These are phyloP conservation scores for Chaetops frenatus DNA, from an alignment of 2,113 vertebrate genomes.

Conservation along the genomic window DNA sequence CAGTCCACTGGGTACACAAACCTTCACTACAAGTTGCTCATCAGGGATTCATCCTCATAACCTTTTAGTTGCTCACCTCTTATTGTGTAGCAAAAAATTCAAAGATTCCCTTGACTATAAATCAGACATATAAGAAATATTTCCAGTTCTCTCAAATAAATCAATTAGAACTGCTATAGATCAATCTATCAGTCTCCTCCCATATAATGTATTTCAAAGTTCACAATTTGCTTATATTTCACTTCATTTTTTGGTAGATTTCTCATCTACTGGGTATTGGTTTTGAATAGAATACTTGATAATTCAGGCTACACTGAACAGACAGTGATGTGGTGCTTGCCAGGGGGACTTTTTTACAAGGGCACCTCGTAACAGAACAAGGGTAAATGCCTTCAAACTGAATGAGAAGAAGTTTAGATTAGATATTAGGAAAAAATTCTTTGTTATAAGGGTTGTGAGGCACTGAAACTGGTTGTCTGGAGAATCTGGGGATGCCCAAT, in stretches of 20 bases:
- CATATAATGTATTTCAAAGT: background rate
- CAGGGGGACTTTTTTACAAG: background rate
- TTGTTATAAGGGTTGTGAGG: background rate
- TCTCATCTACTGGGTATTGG: background rate
- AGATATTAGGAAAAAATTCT: background rate
- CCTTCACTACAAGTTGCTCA: background rate
- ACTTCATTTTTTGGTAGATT: background rate
- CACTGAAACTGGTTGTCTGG: background rate
- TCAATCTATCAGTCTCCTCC: background rate
- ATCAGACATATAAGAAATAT: background rate
- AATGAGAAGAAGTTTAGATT: background rate
- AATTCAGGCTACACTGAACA: background rate
- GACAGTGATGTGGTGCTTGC: background rate
- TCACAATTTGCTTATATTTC: background rate
- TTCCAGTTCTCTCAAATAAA: background rate
- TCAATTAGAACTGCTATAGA: background rate
- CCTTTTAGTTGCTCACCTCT: background rate
- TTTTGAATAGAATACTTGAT: background rate
- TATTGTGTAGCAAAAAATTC: background rate
- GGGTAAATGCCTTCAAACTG: background rate
- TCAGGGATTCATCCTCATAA: background rate
- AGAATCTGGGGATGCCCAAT: background rate
- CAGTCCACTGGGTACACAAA: background rate
- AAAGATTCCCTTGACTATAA: background rate
- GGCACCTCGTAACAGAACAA: accelerated